Conservation (phyloP, 1,140 invertebrate genomes). For the Acromyrmex heyeri region DNA sequence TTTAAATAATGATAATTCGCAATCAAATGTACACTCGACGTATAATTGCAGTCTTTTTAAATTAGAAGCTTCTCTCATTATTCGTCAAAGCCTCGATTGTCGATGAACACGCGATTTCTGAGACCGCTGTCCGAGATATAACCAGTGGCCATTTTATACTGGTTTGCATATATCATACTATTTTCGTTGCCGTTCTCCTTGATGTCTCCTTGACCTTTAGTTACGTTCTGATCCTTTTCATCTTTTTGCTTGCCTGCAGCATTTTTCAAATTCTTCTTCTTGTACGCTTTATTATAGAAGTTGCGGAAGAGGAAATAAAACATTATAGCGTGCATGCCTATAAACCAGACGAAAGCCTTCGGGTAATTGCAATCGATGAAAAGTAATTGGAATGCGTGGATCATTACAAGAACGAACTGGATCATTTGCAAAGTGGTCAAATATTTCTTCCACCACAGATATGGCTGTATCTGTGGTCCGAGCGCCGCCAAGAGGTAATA, state of each 20-base stretch:
- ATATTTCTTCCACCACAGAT: slow-evolving; percentile 98
- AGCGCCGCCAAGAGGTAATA: slow-evolving; percentile 96
- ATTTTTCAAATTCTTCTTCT: slow-evolving; percentile 74
- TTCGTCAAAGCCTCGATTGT: slow-evolving; percentile 77
- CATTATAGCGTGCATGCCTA: slow-evolving; percentile 91
- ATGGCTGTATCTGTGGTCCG: slow-evolving; percentile 94
- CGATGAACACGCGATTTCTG: slow-evolving; percentile 84
- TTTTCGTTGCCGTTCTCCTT: slow-evolving; percentile 66
- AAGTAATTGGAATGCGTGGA: slow-evolving; percentile 94
- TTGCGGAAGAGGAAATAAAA: slow-evolving; percentile 93
- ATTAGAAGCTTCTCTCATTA: neutral
- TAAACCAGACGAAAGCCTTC: slow-evolving; percentile 90
- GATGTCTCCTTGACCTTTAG: neutral
- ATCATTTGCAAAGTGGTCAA: slow-evolving; percentile 95
- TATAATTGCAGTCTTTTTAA: slow-evolving; percentile 5
- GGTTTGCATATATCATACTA: slow-evolving; percentile 77
- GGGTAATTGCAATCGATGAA: slow-evolving; percentile 96
- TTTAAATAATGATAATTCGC: slow-evolving; percentile 11
- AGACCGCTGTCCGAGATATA: slow-evolving; percentile 84
- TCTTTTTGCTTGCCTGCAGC: slow-evolving; percentile 59
- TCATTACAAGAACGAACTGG: slow-evolving; percentile 93
- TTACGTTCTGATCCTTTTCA: neutral
- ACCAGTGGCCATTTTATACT: slow-evolving; percentile 84
- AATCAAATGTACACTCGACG: neutral
- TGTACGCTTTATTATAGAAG: slow-evolving; percentile 92